Evolutionary conservation across 2,797 vertebrate genomes (phyloP), one percentile per base, ranked within the genome.

Genomic region (Sciurus vulgaris): DNA sequence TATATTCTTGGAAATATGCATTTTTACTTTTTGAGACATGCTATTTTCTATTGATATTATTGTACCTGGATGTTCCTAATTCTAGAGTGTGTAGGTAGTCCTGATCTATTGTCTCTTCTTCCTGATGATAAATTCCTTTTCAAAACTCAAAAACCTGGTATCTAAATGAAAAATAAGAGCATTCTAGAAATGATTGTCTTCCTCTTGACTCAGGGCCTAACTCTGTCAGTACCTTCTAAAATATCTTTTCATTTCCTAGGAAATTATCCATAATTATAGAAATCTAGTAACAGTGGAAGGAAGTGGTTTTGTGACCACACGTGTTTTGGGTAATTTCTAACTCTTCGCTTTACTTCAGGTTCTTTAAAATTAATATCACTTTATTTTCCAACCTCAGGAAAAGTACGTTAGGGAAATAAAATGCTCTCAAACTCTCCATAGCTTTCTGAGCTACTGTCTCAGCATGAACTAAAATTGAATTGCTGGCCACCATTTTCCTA

Each of bases 331-430:
- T 86, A 61, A 65, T n/a, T 49, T 20, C 15, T 89, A 69, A 73
- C 22, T 49, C 18, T 91, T 91, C 24, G 88, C 26, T 78, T 85
- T 51, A 41, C 10, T 54, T 44, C 30, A 51, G 44, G 35, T 26
- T 76, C 59, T 94, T 95, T 91, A 89, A 78, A 74, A 59, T 84
- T 65, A 86, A 81, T 35, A 76, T 20, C 14, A 69, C 22, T 49
- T 44, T 74, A 24, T 93, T 89, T 61, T 88, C 74, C 33, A 65
- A 30, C 28, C 30, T 92, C 7, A 67, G n/a, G 54, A 87, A 84
- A 87, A 65, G 20, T 59, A 79, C 30, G 38, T 76, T 83, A 82
- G 81, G 33, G 9, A 89, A 93, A 79, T 35, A 26, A 78, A 89
- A 78, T n/a, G 61, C n/a, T 28, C n/a, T 86, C 81, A 79, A 89